phyloP scores from a whole-genome alignment of 2,797 vertebrate genomes.

The Xerus rutilus region DNA sequence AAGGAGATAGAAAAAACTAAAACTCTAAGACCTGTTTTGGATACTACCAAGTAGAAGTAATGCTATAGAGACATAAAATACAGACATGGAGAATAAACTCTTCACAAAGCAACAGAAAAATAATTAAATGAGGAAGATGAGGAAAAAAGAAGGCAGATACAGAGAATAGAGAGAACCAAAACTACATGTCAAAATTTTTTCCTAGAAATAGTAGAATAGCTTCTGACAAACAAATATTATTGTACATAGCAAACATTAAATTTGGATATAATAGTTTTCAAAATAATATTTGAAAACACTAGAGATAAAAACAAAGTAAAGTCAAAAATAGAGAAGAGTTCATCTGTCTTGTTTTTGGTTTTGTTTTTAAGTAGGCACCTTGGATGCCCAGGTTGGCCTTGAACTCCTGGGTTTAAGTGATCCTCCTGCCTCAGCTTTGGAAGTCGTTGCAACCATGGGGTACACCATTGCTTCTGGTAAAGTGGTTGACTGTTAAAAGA shows the following conservation, averaged over 20 bases:
- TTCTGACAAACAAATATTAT: not conserved
- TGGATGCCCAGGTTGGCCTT: not conserved
- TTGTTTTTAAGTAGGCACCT: too few relatives aligned
- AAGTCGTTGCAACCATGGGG: not conserved
- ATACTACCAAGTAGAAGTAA: not conserved
- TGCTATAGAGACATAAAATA: not conserved
- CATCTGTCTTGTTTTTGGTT: not conserved
- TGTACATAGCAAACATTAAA: not conserved
- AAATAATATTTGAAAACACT: not conserved
- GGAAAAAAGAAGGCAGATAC: not conserved
- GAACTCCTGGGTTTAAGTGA: not conserved
- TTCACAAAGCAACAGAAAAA: not conserved
- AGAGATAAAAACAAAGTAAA: not conserved
- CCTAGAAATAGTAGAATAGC: not conserved
- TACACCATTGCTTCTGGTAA: not conserved
- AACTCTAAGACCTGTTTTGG: not conserved
- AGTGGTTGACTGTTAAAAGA: not conserved
- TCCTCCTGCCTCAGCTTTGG: not conserved
- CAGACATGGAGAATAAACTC: not conserved
- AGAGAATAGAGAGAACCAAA: not conserved
- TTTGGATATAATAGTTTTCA: not conserved
- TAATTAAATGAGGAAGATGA: not conserved
- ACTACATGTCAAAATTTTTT: constrained; percentile 7
- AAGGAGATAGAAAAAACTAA: not conserved
- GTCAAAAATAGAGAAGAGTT: not conserved